Conservation (phyloP, 2,888 invertebrate genomes). For the Drosophila ochracea region DNA sequence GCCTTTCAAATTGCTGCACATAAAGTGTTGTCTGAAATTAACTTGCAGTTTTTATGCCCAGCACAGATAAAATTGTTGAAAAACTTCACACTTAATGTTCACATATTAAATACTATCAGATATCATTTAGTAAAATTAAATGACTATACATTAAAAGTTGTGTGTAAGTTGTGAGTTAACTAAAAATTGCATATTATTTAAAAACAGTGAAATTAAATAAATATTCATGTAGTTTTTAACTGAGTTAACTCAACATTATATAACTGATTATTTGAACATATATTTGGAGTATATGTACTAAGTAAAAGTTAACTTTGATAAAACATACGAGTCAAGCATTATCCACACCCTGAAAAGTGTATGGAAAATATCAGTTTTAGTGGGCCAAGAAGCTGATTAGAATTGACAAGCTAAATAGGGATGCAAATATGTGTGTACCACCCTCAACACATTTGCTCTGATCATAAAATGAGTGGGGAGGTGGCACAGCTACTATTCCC, state of each 20-base stretch:
- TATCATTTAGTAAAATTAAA: slow-evolving; percentile 8
- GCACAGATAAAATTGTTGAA: slow-evolving; percentile 51
- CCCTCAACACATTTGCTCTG: neutral
- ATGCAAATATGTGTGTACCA: neutral
- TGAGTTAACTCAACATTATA: accelerated
- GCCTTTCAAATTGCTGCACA: slow-evolving; percentile 55
- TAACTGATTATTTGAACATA: neutral
- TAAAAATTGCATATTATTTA: neutral
- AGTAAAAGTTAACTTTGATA: neutral
- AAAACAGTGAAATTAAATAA: neutral
- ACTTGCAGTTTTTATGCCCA: slow-evolving; percentile 56
- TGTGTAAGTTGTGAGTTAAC: neutral
- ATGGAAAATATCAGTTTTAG: neutral
- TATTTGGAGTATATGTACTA: neutral
- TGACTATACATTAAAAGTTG: neutral
- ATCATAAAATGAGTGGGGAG: slow-evolving; percentile 21
- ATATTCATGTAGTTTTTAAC: neutral
- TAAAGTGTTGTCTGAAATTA: slow-evolving; percentile 68
- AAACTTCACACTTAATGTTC: slow-evolving; percentile 38
- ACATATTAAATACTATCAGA: neutral
- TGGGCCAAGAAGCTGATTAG: neutral
- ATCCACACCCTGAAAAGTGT: neutral
- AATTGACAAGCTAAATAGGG: slow-evolving; percentile 9
- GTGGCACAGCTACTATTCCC: slow-evolving; percentile 11
- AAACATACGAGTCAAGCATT: neutral